These are phyloP conservation scores for Vulpes vulpes DNA, from an alignment of 2,113 vertebrate species.

Conservation along the genomic window DNA sequence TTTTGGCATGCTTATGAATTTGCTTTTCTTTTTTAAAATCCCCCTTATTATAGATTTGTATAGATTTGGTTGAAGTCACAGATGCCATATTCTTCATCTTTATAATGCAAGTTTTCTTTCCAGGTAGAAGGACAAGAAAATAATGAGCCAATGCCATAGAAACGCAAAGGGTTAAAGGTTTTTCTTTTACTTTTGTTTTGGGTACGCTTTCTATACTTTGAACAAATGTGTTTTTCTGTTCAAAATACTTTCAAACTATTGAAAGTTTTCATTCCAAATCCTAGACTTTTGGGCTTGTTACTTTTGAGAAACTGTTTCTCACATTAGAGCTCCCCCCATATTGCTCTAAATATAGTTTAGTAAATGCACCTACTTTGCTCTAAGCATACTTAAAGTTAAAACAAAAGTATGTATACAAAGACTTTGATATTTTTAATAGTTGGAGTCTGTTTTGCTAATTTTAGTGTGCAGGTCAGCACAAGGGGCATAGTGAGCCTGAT, in stretches of 20 bases:
- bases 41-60: conserved; percentile 85
- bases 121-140: conserved; percentile 93
- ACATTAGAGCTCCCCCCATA: conserved; percentile 82
- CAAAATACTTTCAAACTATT: conserved; percentile 87
- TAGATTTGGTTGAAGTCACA: conserved; percentile 91
- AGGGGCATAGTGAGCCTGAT: conserved; percentile 89
- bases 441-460: conserved; percentile 89
- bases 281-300: conserved; percentile 85
- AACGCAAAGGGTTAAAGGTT: conserved; percentile 94
- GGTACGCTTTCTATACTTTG: conserved; percentile 88
- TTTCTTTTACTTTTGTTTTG: conserved; percentile 92
- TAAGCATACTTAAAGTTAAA: conserved; percentile 80
- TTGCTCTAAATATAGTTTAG: conserved; percentile 84
- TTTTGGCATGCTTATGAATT: conserved; percentile 90
- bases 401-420: conserved; percentile 83
- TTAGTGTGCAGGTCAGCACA: conserved; percentile 86
- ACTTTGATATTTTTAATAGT: conserved; percentile 87
- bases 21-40: conserved; percentile 88
- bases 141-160: conserved; percentile 93
- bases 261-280: conserved; percentile 86
- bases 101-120: conserved; percentile 93
- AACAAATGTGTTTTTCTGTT: conserved; percentile 88
- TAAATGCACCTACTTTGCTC: conserved; percentile 83
- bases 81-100: conserved; percentile 91
- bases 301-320: conserved; percentile 88